These are phyloP conservation scores for Diplazon laetatorius DNA, from an alignment of 2,888 invertebrate genomes.

Conservation along the genomic window DNA sequence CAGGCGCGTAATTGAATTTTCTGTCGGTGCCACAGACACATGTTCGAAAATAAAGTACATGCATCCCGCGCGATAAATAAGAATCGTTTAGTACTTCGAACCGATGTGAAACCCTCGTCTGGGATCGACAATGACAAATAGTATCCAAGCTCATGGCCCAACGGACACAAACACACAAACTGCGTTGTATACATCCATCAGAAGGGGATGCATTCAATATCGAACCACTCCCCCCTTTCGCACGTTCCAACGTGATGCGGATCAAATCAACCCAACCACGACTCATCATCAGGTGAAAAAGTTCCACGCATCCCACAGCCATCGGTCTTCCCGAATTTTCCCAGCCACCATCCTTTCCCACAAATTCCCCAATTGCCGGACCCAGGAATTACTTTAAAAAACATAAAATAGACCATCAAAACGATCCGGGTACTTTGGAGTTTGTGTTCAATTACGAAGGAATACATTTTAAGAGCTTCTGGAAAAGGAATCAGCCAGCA, in stretches of 20 bases:
- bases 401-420: neutral
- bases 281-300: slow-evolving; percentile 74
- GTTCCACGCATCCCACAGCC: slow-evolving; percentile 70
- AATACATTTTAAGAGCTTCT: slow-evolving; percentile 30
- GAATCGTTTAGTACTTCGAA: slow-evolving; percentile 39
- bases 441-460: slow-evolving; percentile 11
- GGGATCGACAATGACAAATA: slow-evolving; percentile 77
- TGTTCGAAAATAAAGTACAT: slow-evolving; percentile 2
- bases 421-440: slow-evolving; percentile 21
- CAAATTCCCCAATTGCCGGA: neutral
- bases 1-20: slow-evolving; percentile 12
- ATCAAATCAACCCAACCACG: slow-evolving; percentile 42
- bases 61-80: slow-evolving; percentile 19
- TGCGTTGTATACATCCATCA: neutral
- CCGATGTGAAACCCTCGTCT: slow-evolving; percentile 75
- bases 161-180: neutral
- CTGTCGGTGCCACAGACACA: slow-evolving; percentile 4
- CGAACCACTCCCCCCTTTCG: too few relatives aligned
- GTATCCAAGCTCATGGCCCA: slow-evolving; percentile 43
- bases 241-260: neutral
- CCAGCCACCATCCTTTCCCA: neutral
- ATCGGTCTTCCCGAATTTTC: neutral
- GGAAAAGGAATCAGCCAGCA: neutral
- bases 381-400: neutral
- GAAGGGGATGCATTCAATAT: too few relatives aligned